These are phyloP conservation scores for Amiota communis DNA, from an alignment of 2,888 invertebrate genomes.

Conservation along the genomic window DNA sequence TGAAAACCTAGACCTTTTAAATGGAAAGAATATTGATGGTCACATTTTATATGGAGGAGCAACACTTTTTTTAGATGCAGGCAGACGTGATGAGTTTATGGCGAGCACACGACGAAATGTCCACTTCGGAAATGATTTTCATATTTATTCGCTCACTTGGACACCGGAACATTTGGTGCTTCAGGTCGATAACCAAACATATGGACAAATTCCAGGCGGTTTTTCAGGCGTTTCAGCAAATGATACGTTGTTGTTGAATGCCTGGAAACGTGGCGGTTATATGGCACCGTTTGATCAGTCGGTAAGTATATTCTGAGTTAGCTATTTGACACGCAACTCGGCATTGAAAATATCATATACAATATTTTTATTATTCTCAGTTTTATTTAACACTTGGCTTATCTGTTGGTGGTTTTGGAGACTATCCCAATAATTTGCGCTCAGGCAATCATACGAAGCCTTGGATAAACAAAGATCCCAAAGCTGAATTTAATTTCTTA, in stretches of 20 bases:
- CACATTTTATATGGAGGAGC: conserved; percentile 61
- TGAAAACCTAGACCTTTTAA: conserved; percentile 49
- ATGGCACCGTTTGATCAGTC: conserved; percentile 85
- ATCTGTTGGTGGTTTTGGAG: conserved; percentile 83
- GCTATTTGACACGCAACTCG: not conserved
- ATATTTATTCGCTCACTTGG: conserved; percentile 83
- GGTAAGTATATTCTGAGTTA: conserved; percentile 74
- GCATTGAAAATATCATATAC: not conserved
- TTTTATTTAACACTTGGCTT: conserved; percentile 85
- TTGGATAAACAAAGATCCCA: conserved; percentile 81
- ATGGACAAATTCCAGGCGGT: conserved; percentile 71
- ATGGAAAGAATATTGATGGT: conserved; percentile 61
- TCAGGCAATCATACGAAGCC: conserved; percentile 76
- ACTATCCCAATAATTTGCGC: conserved; percentile 77
- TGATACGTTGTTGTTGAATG: conserved; percentile 76
- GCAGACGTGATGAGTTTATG: conserved; percentile 51
- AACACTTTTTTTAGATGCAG: conserved; percentile 60
- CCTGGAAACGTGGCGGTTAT: conserved; percentile 53
- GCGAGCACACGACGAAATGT: conserved; percentile 49
- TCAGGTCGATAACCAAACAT: conserved; percentile 76
- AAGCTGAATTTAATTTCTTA: conserved; percentile 82
- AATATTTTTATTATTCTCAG: conserved; percentile 73
- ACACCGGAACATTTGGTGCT: conserved; percentile 62
- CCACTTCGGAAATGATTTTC: conserved; percentile 77
- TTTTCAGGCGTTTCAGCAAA: conserved; percentile 64